Evolutionary conservation across 2,797 vertebrate genomes (phyloP), one percentile per base, ranked within the genome.

Genomic region (Forpus xanthops): DNA sequence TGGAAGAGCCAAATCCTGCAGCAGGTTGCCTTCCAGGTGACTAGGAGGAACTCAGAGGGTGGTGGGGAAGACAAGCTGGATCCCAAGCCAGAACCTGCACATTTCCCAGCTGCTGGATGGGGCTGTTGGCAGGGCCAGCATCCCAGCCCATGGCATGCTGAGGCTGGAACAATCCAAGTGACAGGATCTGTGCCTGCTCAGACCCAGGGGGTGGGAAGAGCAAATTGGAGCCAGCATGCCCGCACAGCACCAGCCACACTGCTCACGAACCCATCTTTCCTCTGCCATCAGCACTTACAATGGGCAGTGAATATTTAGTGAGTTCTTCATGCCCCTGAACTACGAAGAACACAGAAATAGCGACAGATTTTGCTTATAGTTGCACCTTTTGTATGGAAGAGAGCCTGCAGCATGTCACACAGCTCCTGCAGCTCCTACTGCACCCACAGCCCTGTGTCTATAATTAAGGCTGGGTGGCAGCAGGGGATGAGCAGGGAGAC

Each of bases 1-100:
- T 27, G 52, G 66, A 90, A 83, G 49, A 89, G 41, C 30, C 71
- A 89, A 89, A 56, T 87, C 86, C 68, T 87, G 62, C 55, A 84
- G 76, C 35, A 12, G 33, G 90, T 90, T 89, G 42, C 66, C 64
- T 56, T 81, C 28, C 53, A 74, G 53, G 80, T 53, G 47, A 45
- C 41, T 37, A n/a, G 58, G 53, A 83, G 45, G 35, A 94, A 53
- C 25, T 71, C 0, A 0, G 37, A 77, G 20, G 49, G 58, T 1
- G 1, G 14, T 44, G 9, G 35, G 42, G 60, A 87, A 68, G 71
- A 55, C 28, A 21, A 80, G 55, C 16, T 39, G 49, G 35, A 79
- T 81, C 50, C 58, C 1, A 53, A 72, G 78, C 13, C 11, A 41
- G n/a, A 28, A 62, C 11, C 52, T 74, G 21, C 39, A 64, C 3